phyloP scores from a whole-genome alignment of 2,797 vertebrate genomes.

The Melanotaenia parkinsoni region DNA sequence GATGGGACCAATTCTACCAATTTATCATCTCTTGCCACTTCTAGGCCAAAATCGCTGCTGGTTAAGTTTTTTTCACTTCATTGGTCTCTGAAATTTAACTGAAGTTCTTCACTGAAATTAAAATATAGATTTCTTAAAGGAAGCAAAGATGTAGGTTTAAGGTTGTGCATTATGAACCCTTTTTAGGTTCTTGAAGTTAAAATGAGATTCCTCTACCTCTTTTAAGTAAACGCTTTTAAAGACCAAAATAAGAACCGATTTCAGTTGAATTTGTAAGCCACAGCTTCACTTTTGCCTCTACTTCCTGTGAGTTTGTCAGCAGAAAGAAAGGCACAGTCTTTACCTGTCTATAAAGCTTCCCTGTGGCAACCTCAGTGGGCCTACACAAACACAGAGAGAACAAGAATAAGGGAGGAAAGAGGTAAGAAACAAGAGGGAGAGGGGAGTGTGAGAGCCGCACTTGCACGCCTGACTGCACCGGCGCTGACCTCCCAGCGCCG shows the following conservation, averaged over 20 bases:
- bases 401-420: conserved; percentile 32
- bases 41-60: not conserved
- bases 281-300: conserved; percentile 18
- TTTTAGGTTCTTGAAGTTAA: conserved; percentile 11
- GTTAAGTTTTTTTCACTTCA: not conserved
- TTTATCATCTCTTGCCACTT: not conserved
- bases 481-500: conserved; percentile 80
- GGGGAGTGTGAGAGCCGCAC: conserved; percentile 61
- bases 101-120: not conserved
- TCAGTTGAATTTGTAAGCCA: conserved; percentile 30
- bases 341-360: conserved; percentile 79
- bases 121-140: not conserved
- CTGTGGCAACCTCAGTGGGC: conserved; percentile 65
- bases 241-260: conserved; percentile 5
- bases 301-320: conserved; percentile 45
- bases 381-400: conserved; percentile 59
- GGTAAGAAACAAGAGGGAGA: conserved; percentile 44
- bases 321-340: conserved; percentile 59
- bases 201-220: not conserved
- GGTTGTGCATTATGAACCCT: not conserved
- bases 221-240: not conserved
- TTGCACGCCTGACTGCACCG: conserved; percentile 76
- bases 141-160: not conserved
- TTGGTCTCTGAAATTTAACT: not conserved
- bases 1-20: not conserved